Percentiles rank a stretch among this genome's conserved stretches.
phyloP scores from a whole-genome alignment of 2,888 invertebrate genomes.

The Reticulitermes lucifugus region DNA sequence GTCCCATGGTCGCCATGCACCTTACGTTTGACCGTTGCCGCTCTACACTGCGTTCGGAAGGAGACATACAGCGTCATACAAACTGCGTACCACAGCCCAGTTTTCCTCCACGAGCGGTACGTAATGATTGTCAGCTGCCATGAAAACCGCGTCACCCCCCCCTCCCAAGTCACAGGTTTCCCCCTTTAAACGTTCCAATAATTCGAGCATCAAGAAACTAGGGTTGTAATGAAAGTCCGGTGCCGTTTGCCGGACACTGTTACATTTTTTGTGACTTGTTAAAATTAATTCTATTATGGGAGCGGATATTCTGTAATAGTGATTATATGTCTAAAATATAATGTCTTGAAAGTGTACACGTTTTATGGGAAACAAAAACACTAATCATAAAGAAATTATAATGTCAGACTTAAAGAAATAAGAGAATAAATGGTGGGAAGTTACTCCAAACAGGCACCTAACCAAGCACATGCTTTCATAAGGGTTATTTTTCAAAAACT shows the following conservation, averaged over 20 bases:
- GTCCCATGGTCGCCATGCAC: not conserved
- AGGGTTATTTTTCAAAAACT: too few relatives aligned
- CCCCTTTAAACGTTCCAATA: not conserved
- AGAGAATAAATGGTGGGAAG: not conserved
- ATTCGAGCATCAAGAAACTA: not conserved
- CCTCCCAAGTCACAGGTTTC: not conserved
- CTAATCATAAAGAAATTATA: not conserved
- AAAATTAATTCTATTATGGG: not conserved
- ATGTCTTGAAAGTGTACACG: not conserved
- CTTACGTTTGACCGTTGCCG: not conserved
- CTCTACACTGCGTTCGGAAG: not conserved
- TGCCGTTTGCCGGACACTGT: not conserved
- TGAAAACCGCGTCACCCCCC: not conserved
- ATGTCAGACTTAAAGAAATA: not conserved
- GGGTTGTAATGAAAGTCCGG: not conserved
- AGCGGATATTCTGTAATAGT: not conserved
- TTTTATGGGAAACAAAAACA: not conserved
- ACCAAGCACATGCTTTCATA: too few relatives aligned
- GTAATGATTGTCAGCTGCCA: not conserved
- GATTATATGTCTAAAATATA: not conserved
- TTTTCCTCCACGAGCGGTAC: not conserved
- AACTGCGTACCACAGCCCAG: not conserved
- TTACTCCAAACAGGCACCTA: too few relatives aligned
- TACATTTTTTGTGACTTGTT: not conserved
- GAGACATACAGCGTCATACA: too few relatives aligned